Evolutionary conservation across 2,113 vertebrate species (phyloP).

Genomic region (Catagonus wagneri): DNA sequence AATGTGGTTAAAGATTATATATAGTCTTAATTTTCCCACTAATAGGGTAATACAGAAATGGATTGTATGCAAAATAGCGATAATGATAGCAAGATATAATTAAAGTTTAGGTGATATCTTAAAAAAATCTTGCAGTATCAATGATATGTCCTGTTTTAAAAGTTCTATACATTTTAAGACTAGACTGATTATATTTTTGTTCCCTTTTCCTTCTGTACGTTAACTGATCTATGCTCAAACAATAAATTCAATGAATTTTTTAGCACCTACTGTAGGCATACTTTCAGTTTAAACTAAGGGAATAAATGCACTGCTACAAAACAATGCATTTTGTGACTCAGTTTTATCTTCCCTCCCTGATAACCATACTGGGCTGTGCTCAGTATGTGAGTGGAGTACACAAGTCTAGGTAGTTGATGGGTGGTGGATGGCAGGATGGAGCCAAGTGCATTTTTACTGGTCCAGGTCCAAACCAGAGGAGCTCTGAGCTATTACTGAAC

Average conservation of each 20-base stretch:
- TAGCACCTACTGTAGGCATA: neutral
- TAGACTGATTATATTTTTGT: neutral
- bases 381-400: neutral
- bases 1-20: neutral
- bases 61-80: neutral
- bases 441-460: neutral
- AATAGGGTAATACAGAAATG: neutral
- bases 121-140: neutral
- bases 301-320: neutral
- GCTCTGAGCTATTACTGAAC: neutral
- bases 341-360: neutral
- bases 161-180: neutral
- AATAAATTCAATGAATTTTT: neutral
- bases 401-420: no score
- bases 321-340: neutral
- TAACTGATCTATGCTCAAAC: neutral
- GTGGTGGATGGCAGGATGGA: neutral
- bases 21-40: neutral
- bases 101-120: conserved; percentile 10
- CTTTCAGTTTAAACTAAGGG: neutral
- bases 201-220: neutral
- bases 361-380: neutral
- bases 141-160: conserved; percentile 19
- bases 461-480: neutral
- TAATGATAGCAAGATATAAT: neutral